These are phyloP conservation scores for Rhinella marina DNA, from an alignment of 2,797 vertebrate species.

Conservation along the genomic window DNA sequence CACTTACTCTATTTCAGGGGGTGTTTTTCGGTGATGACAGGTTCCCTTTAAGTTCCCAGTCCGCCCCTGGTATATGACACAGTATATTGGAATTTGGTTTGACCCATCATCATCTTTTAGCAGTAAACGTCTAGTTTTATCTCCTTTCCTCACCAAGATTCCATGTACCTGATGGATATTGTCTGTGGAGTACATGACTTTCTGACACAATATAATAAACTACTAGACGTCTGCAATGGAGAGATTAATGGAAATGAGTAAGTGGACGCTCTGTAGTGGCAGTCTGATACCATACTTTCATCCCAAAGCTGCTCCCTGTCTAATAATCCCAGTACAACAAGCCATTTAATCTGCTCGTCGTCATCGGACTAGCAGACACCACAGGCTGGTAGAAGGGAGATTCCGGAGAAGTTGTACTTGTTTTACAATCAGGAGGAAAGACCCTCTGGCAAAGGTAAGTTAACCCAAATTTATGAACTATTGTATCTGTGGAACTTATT, in stretches of 20 bases:
- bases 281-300: background rate
- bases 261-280: background rate
- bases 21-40: no score
- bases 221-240: slow-evolving; percentile 58
- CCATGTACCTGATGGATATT: background rate
- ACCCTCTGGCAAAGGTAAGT: slow-evolving; percentile 45
- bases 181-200: background rate
- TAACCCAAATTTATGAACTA: background rate
- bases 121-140: background rate
- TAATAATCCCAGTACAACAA: slow-evolving; percentile 44
- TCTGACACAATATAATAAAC: background rate
- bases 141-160: background rate
- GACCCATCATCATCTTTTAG: background rate
- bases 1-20: no score
- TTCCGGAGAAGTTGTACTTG: background rate
- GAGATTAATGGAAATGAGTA: background rate
- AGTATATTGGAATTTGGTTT: background rate
- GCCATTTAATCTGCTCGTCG: slow-evolving; percentile 47
- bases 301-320: slow-evolving; percentile 31
- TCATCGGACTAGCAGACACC: background rate
- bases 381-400: background rate
- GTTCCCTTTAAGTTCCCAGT: no score
- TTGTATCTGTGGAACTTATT: background rate
- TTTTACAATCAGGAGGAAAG: background rate
- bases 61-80: background rate